Conservation (phyloP, 2,888 invertebrate genomes). For the Agrochola litura region DNA sequence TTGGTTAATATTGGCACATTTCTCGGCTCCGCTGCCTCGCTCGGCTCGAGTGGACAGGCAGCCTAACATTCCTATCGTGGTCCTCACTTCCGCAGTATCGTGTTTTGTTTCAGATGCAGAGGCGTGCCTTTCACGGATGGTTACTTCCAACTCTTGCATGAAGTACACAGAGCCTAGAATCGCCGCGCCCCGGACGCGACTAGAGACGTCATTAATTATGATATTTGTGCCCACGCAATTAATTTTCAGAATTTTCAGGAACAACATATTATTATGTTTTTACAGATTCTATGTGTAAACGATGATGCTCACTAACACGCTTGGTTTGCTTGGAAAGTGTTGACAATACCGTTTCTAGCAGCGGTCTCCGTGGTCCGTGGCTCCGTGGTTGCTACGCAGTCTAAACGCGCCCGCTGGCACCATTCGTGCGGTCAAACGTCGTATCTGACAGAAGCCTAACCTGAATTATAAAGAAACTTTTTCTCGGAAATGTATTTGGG, state of each 20-base stretch:
- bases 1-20: no score
- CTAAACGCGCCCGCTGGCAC: background rate
- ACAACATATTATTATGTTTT: no score
- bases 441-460: constrained; percentile 27
- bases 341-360: background rate
- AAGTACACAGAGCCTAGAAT: background rate
- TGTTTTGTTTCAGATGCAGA: constrained; percentile 7
- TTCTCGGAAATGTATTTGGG: constrained; percentile 40
- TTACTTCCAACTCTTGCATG: background rate
- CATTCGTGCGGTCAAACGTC: background rate
- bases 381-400: background rate
- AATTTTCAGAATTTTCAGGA: background rate
- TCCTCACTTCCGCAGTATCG: background rate
- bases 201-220: background rate
- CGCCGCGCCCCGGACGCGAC: background rate
- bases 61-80: no score
- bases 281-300: background rate
- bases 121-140: background rate
- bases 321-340: background rate
- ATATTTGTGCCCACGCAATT: background rate
- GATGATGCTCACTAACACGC: background rate
- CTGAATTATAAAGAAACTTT: constrained; percentile 32
- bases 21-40: no score
- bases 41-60: no score
- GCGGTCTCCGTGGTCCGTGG: background rate